A percentile compares a stretch with the other conserved stretches of the same genome.
These are phyloP conservation scores for Phlogophora meticulosa DNA, from an alignment of 2,888 invertebrate species.

Conservation along the genomic window DNA sequence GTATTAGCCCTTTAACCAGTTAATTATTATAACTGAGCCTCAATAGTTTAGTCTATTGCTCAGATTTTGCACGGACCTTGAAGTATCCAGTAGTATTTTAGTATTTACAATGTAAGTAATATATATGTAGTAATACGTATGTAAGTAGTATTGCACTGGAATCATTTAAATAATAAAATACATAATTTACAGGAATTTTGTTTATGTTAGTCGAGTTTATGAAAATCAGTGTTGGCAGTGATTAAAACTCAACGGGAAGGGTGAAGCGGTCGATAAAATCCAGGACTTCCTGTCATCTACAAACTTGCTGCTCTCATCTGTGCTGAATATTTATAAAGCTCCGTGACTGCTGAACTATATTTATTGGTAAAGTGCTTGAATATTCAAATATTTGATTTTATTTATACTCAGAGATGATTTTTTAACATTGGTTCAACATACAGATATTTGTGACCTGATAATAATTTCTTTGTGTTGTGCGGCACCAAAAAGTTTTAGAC, in stretches of 20 bases:
- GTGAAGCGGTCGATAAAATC: not conserved
- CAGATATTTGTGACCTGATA: no score
- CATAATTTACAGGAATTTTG: not conserved
- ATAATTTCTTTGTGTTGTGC: not conserved
- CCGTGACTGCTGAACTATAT: not conserved
- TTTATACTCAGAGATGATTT: not conserved
- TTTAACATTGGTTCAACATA: no score
- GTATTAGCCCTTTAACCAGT: not conserved
- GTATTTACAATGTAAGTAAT: no score
- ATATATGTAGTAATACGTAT: no score
- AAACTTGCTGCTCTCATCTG: no score
- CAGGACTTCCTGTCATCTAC: not conserved
- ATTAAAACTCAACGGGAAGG: not conserved
- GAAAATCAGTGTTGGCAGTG: not conserved
- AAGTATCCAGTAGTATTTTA: not conserved
- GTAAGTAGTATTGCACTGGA: no score
- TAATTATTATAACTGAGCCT: not conserved
- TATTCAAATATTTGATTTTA: not conserved
- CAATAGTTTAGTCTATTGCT: not conserved
- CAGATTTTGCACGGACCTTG: not conserved
- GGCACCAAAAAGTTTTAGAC: not conserved
- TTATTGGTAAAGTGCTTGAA: constrained; percentile 3
- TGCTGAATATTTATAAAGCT: not conserved
- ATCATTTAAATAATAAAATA: not conserved
- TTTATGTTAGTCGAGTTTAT: not conserved